Evolutionary conservation across 2,797 vertebrate genomes (phyloP).

Genomic region (Lacerta bilineata): DNA sequence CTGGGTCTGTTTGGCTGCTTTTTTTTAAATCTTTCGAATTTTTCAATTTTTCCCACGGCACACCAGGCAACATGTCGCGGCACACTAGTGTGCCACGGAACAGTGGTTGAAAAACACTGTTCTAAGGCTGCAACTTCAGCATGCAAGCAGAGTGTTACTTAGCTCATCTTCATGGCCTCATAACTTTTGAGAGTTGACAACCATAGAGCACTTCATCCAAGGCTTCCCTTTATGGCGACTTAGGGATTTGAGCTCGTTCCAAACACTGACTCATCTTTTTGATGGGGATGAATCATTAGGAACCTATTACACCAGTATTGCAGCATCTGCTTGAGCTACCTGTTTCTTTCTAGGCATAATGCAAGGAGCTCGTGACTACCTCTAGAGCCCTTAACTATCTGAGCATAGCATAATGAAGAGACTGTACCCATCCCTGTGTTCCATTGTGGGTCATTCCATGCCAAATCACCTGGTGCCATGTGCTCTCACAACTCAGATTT

Average conservation of each 20-base stretch:
- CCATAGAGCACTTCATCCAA: neutral
- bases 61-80: too few species aligned
- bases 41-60: too few species aligned
- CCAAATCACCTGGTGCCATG: too few species aligned
- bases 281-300: neutral
- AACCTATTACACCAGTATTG: neutral
- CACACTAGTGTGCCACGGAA: too few species aligned
- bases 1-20: too few species aligned
- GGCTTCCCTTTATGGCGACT: neutral
- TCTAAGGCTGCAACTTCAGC: neutral
- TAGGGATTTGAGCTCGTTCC: neutral
- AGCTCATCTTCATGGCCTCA: neutral
- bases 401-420: neutral
- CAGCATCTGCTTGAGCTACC: neutral
- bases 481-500: too few species aligned
- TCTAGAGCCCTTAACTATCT: too few species aligned
- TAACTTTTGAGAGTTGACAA: neutral
- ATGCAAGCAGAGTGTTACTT: neutral
- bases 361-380: neutral
- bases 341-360: neutral
- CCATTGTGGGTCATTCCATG: neutral
- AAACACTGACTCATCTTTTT: neutral
- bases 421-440: neutral
- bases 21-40: too few species aligned
- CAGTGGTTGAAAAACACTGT: too few species aligned